Conservation (phyloP, 2,797 vertebrate species). For the Petrocephalus schoutedeni region DNA sequence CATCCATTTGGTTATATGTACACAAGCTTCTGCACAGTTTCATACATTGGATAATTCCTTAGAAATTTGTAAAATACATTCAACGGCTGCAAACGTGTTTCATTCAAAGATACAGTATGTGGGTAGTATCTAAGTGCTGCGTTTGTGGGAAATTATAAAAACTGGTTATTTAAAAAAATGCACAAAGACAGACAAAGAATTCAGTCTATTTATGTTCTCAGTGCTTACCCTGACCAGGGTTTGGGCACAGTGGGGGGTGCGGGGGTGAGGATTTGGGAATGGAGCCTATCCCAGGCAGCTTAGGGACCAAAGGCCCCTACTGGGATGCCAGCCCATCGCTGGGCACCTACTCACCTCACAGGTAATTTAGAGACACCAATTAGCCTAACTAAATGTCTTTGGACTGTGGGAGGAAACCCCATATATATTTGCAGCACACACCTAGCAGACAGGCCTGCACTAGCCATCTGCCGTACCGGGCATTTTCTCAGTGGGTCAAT, state of each 20-base stretch:
- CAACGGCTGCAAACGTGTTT: not conserved
- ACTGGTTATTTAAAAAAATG: not conserved
- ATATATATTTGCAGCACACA: not conserved
- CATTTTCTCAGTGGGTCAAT: not conserved
- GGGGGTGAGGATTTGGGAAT: not conserved
- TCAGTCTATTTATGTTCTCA: not conserved
- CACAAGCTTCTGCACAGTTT: not conserved
- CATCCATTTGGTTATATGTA: not conserved
- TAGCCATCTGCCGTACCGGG: not conserved
- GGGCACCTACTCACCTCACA: not conserved
- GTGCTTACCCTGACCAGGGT: not conserved
- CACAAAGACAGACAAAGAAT: not conserved
- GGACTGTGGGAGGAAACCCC: not conserved
- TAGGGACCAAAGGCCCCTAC: not conserved
- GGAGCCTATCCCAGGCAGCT: not conserved
- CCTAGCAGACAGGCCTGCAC: not conserved
- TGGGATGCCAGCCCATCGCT: not conserved
- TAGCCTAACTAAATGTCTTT: not conserved
- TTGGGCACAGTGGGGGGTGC: not conserved
- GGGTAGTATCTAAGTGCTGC: not conserved
- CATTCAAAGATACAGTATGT: not conserved
- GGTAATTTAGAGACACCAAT: not conserved
- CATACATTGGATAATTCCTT: not conserved
- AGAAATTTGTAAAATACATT: not conserved
- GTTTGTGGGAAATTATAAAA: not conserved